Percentiles rank a stretch among this genome's conserved stretches.
Evolutionary conservation across 1,140 invertebrate species (phyloP).

Genomic region (Mylabris phalerata): DNA sequence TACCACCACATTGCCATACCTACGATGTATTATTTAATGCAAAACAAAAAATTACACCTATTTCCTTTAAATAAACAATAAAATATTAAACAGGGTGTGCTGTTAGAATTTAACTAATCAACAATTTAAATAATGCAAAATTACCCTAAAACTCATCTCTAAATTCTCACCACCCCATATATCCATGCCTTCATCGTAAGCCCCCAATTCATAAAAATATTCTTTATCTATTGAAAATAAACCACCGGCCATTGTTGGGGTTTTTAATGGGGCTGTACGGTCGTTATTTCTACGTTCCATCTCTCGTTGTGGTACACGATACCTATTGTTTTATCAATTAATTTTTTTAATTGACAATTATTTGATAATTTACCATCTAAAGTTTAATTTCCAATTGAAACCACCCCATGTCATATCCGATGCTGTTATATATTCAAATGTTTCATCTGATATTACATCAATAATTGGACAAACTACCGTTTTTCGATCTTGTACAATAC

Average conservation of each 20-base stretch:
- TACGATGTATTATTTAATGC: conserved; percentile 37
- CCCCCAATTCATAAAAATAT: conserved; percentile 95
- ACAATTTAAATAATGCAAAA: not conserved
- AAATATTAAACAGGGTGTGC: not conserved
- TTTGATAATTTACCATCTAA: conserved; percentile 61
- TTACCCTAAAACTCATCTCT: conserved; percentile 98
- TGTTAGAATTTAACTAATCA: not conserved
- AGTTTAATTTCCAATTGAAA: conserved; percentile 98
- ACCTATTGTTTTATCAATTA: conserved; percentile 35
- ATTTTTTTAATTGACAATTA: too few species aligned
- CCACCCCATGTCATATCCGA: conserved; percentile 96
- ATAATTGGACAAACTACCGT: conserved; percentile 97
- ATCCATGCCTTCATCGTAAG: conserved; percentile 98
- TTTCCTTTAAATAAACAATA: not conserved
- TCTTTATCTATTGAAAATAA: conserved; percentile 94
- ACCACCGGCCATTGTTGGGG: conserved; percentile 99
- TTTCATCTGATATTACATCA: conserved; percentile 96
- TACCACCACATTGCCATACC: conserved; percentile 97
- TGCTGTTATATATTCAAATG: conserved; percentile 92
- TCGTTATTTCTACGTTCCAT: conserved; percentile 85
- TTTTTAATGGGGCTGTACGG: conserved; percentile 81
- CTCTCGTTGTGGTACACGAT: conserved; percentile 90
- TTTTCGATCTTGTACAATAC: conserved; percentile 85
- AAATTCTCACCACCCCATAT: conserved; percentile 99
- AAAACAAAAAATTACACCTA: not conserved